Conservation (phyloP, 2,888 invertebrate genomes). For the Phortica okadai region DNA sequence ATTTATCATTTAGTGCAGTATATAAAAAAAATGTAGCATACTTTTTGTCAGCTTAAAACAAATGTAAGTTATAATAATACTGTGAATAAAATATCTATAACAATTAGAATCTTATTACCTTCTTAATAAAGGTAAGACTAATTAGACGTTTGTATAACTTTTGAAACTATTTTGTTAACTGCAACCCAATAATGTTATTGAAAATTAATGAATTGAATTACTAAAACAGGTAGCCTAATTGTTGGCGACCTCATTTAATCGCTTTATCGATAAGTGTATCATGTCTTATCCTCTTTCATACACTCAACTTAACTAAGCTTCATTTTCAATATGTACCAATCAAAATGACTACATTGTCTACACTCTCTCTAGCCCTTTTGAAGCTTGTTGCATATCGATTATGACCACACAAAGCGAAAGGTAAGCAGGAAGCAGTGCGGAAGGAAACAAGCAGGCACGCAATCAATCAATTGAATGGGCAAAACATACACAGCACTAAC, state of each 20-base stretch:
- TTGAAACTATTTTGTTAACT: no score
- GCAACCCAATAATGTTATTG: no score
- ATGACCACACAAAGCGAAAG: slow-evolving; percentile 2
- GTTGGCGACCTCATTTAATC: neutral
- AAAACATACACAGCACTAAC: slow-evolving; percentile 35
- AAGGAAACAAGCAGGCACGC: slow-evolving; percentile 44
- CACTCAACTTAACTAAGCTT: neutral
- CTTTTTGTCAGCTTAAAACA: neutral
- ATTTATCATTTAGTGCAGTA: neutral
- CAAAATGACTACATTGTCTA: neutral
- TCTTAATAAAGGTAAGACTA: no score
- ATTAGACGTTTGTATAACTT: no score
- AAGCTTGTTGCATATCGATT: slow-evolving; percentile 18
- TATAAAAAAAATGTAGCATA: slow-evolving; percentile 49
- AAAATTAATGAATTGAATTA: no score
- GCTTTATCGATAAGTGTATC: neutral
- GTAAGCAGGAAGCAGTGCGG: slow-evolving; percentile 51
- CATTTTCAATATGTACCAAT: neutral
- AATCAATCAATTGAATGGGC: slow-evolving; percentile 24
- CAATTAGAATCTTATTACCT: no score
- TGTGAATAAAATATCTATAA: no score
- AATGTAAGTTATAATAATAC: no score
- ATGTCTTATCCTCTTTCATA: neutral
- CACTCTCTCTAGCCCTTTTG: neutral
- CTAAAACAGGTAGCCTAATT: neutral